phyloP scores from a whole-genome alignment of 2,113 vertebrate species.

The Haemorhous mexicanus region DNA sequence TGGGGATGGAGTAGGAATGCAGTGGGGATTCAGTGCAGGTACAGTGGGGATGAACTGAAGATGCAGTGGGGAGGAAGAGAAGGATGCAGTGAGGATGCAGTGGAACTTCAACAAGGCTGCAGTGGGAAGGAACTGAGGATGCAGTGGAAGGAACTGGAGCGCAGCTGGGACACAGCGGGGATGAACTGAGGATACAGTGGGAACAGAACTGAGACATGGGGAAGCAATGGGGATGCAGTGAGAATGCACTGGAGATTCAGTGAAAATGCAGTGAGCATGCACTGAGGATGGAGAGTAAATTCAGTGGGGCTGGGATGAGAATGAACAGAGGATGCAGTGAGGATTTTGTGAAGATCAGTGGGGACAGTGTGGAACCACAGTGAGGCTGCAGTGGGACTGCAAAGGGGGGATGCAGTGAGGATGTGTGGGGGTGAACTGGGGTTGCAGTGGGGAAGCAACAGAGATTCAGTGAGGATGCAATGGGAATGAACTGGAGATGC shows the following conservation, averaged over 20 bases:
- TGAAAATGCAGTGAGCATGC: neutral
- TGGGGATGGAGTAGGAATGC: neutral
- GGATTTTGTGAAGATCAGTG: neutral
- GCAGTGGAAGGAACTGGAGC: neutral
- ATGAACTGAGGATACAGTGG: neutral
- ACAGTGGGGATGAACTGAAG: neutral
- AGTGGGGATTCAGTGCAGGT: fast-evolving
- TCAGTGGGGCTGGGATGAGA: neutral
- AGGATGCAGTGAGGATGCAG: neutral
- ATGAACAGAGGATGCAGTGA: neutral
- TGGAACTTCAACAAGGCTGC: no score
- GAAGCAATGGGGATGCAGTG: neutral
- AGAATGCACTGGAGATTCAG: neutral
- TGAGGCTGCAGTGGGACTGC: neutral
- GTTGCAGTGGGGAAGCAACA: neutral
- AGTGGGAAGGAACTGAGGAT: neutral
- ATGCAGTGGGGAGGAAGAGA: neutral
- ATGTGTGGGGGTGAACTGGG: no score
- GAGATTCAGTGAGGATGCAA: no score
- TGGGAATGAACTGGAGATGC: no score
- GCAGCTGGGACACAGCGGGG: neutral
- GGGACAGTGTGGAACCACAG: no score
- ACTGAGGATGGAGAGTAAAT: neutral
- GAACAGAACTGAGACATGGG: neutral
- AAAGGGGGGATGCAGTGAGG: neutral